Evolutionary conservation across 2,797 vertebrate genomes (phyloP), one percentile per base, ranked within the genome.

Genomic region (Dipus sagitta): DNA sequence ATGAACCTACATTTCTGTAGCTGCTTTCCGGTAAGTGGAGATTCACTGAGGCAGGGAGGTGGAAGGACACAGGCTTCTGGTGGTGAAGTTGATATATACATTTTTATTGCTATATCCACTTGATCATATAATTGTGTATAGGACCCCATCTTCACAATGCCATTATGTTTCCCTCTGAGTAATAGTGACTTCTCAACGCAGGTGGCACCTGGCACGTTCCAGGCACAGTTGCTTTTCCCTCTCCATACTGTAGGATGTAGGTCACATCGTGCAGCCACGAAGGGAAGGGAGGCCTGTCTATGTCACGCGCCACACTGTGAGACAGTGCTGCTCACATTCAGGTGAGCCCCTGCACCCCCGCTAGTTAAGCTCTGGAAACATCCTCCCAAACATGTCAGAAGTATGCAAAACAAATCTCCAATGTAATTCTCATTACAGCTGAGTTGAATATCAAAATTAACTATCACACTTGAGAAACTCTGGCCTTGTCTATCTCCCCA

Each of bases 131-230:
- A 84, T 78, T 83, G n/a, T 30, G 12, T 26, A 70, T 11, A 54
- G 54, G n/a, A 14, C 58, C 30, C 28, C 68, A 62, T 90, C 92
- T 93, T 52, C 64, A 62, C 88, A 95, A 86, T 67, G 12, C 42
- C 38, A 21, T 81, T 88, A 67, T 70, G 11, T 77, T 32, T 47
- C 24, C 30, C 24, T 70, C 14, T 54, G 81, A 89, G 81, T 71
- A 76, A 64, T 1, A 89, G 78, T 67, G 47, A n/a, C 54, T 10
- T 7, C 34, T 82, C 88, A 70, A 47, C 47, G 72, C 72, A 42
- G 70, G 26, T 3, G 68, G 18, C 32, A 30, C 47, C 79, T 54
- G 15, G 30, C 62, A 85, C 74, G 17, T 74, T 86, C 17, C 30
- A 42, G 72, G 42, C 34, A 62, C 20, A 15, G 13, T 38, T 79